Evolutionary conservation across 2,797 vertebrate species (phyloP).

Genomic region (Sylvilagus floridanus): DNA sequence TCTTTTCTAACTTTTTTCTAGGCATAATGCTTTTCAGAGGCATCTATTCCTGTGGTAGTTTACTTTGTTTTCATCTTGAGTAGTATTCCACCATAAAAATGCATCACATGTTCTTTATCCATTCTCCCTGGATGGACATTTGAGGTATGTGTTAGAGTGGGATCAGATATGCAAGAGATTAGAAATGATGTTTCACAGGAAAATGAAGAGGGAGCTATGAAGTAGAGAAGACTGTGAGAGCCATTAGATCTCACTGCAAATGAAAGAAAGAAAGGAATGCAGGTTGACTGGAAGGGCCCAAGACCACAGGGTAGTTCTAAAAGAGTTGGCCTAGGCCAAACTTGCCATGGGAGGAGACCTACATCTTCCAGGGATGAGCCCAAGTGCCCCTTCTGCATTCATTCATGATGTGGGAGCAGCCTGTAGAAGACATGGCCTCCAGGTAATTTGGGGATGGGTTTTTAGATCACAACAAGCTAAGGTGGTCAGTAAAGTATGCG

Average conservation of each 20-base stretch:
- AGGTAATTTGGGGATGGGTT: not conserved
- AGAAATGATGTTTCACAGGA: not conserved
- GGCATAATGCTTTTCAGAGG: conserved; percentile 37
- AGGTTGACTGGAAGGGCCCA: not conserved
- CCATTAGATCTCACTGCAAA: not conserved
- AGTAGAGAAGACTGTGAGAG: not conserved
- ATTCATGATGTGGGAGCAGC: not conserved
- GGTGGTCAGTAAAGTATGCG: not conserved
- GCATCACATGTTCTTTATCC: not conserved
- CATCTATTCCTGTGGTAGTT: not conserved
- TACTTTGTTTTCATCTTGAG: conserved; percentile 34
- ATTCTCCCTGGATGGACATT: conserved; percentile 22
- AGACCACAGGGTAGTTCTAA: not conserved
- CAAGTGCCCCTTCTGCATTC: not conserved
- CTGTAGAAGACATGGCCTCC: not conserved
- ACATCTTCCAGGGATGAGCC: not conserved
- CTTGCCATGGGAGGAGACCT: not conserved
- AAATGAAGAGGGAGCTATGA: not conserved
- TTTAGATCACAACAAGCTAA: not conserved
- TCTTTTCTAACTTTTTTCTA: conserved; percentile 37
- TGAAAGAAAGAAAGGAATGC: not conserved
- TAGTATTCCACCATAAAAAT: conserved; percentile 30
- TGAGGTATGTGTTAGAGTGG: not conserved
- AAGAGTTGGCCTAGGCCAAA: conserved; percentile 1
- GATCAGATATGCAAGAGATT: not conserved